These are phyloP conservation scores for Oscheius sp. DNA, from an alignment of 1,140 invertebrate species.

Conservation along the genomic window DNA sequence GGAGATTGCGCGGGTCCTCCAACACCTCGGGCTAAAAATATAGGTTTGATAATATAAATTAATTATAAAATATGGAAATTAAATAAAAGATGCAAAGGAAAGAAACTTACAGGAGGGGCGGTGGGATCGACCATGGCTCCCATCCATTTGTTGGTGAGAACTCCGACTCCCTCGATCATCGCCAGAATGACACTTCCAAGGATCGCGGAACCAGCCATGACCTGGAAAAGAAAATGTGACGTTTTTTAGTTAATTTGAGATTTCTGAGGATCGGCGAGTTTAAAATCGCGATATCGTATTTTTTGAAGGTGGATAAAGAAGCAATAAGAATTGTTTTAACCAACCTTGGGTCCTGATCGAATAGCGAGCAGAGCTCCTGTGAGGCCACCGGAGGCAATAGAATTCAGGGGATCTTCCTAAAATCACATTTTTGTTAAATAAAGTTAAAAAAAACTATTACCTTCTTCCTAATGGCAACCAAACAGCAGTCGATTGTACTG, in stretches of 20 bases:
- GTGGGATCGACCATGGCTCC: slow-evolving; percentile 45
- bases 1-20: slow-evolving; percentile 31
- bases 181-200: slow-evolving; percentile 89
- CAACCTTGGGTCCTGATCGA: slow-evolving; percentile 75
- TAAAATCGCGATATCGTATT: no score
- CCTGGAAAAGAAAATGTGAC: slow-evolving; percentile 55
- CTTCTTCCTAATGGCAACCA: slow-evolving; percentile 89
- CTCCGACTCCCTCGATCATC: slow-evolving; percentile 92
- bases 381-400: slow-evolving; percentile 89
- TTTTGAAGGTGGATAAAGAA: no score
- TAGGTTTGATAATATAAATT: background rate
- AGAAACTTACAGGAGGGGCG: slow-evolving; percentile 25
- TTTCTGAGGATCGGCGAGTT: background rate
- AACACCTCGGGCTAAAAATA: slow-evolving; percentile 31
- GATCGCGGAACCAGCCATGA: slow-evolving; percentile 90
- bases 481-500: slow-evolving; percentile 90
- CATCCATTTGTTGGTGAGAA: slow-evolving; percentile 76
- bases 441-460: slow-evolving; percentile 65
- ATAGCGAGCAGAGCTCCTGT: slow-evolving; percentile 92
- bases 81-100: background rate
- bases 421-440: background rate
- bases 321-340: background rate
- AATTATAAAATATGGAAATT: background rate
- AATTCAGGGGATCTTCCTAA: slow-evolving; percentile 68
- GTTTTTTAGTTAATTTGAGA: background rate